Evolutionary conservation across 92 coral and sea anemone species (phyloP), one percentile per base, ranked within the genome.

Genomic region (Paramuricea clavata): DNA sequence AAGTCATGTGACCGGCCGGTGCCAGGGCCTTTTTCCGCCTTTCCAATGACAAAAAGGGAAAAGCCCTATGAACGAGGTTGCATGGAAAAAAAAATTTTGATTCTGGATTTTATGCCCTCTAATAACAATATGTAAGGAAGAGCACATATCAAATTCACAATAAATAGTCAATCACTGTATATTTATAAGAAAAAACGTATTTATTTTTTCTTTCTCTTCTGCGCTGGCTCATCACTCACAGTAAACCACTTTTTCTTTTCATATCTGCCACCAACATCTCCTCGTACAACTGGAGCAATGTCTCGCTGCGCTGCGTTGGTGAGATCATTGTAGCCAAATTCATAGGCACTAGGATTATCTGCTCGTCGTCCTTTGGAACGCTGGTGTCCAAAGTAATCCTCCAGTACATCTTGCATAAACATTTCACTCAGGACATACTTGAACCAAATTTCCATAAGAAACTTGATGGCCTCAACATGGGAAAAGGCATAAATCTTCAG

Each of bases 361-460:
- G 54, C 76, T 74, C 83, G 21, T 73, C 88, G 21, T 59, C 89
- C 89, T 32, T 74, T 27, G 70, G 76, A n/a, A 50, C 84, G 67
- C 74, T 85, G 89, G 64, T 74, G 73, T 9, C 89, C 84, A 49
- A 75, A 85, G 69, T 74, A 85, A 30, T 87, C 86, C 34, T 88
- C 91, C 21, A 88, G 74, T 10, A 85, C 69, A 62, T 87, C 90
- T 28, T 87, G 91, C 49, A 86, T 81, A 68, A 87, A 90, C 9
- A 87, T 77, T 59, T 90, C 93, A 21, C 81, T 90, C 73, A 87
- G 72, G 26, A 90, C 93, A 81, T 49, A 90, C 27, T 90, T 85
- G 86, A 90, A 86, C 19, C 88, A 91, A 36, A 87, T 67, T 62
- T 69, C 65, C 13, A 90, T 78, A n/a, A 90, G 83, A 30, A 86